These are phyloP conservation scores for Elephantulus edwardii DNA, from an alignment of 2,113 vertebrate species.

Conservation along the genomic window DNA sequence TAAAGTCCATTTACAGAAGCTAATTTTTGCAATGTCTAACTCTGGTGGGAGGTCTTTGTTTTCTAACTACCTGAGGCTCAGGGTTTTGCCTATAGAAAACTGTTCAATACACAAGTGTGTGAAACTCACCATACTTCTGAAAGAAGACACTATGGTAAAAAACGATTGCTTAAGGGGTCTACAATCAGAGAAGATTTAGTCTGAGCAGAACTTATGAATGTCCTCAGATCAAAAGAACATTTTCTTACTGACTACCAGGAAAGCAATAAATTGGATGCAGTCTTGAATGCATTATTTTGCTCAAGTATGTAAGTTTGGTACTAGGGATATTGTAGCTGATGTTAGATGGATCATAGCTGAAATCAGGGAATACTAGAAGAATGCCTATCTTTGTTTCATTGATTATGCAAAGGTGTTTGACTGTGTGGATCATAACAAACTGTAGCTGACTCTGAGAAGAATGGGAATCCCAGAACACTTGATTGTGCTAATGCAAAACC, in stretches of 20 bases:
- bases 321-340: no score
- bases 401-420: no score
- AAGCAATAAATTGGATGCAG: neutral
- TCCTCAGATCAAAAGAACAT: neutral
- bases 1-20: neutral
- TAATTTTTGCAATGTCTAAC: neutral
- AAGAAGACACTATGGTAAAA: neutral
- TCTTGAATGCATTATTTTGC: neutral
- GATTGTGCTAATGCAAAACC: no score
- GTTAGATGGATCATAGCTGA: no score
- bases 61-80: conserved; percentile 13
- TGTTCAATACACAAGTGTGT: neutral
- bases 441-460: no score
- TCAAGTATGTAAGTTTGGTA: neutral
- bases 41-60: neutral
- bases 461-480: no score
- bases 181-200: neutral
- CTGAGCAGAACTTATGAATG: neutral
- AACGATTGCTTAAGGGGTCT: neutral
- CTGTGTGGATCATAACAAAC: no score
- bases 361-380: no score
- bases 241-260: neutral
- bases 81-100: neutral
- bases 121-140: neutral
- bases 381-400: no score